Evolutionary conservation across 2,113 vertebrate species (phyloP), one percentile per base, ranked within the genome.

Genomic region (Sciurus niger): DNA sequence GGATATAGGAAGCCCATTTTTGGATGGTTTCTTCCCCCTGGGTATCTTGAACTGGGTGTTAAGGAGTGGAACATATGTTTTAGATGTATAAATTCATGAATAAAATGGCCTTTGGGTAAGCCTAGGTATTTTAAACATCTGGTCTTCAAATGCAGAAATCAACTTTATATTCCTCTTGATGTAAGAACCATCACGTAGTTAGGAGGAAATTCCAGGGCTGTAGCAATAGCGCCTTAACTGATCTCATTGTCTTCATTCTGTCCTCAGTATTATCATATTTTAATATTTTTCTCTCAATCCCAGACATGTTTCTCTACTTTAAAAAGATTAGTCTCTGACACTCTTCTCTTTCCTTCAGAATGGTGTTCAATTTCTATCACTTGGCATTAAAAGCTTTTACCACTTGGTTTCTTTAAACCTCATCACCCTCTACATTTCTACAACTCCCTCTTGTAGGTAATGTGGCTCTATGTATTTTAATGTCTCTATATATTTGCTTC

Each of bases 71-170:
- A 98, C 98, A 98, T 98, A 80, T 98, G 98, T 98, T 98, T 98
- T 97, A 97, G 95, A 98, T 98, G 96, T 94, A 97, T 88, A 97
- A 96, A 97, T 97, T 96, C 97, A 96, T 97, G 96, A 97, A 97
- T 97, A 97, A 98, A 97, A 95, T 96, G 96, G 97, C 98, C 97
- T 98, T 97, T 98, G 96, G 98, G 97, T 98, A 98, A 98, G 93
- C 94, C 96, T 97, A 97, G 96, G 98, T 97, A 98, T 98, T 98
- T 98, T 96, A 93, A 97, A 98, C 98, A 98, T 98, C 96, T 98
- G 98, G 97, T 96, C 85, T 95, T 98, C 96, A 97, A 98, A 98
- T 94, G 90, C 73, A 96, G 90, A 97, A 95, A 96, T 93, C 82
- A 92, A 88, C 73, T 97, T 96, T 96, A 63, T 84, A 78, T 96